phyloP scores from a whole-genome alignment of 2,113 vertebrate species.

The Chloroceryle aenea region DNA sequence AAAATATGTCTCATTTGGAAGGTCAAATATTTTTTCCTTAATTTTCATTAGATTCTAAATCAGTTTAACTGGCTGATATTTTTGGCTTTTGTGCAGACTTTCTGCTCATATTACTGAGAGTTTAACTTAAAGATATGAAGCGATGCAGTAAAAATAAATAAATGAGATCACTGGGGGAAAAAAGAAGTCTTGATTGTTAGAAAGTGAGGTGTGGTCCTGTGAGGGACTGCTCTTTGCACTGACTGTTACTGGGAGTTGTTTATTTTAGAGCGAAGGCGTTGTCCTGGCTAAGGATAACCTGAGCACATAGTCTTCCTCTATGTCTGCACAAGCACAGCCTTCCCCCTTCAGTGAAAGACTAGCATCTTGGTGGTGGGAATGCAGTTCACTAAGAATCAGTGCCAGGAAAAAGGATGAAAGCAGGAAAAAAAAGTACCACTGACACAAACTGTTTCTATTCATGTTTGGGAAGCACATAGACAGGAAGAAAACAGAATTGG shows the following conservation, averaged over 20 bases:
- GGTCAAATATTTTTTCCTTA: background rate
- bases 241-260: constrained; percentile 86
- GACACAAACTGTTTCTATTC: constrained; percentile 69
- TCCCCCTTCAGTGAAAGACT: constrained; percentile 43
- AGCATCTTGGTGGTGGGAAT: constrained; percentile 66
- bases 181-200: background rate
- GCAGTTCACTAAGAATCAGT: constrained; percentile 54
- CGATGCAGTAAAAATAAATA: background rate
- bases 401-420: constrained; percentile 65
- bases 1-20: background rate
- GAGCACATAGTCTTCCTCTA: constrained; percentile 43
- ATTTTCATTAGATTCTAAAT: background rate
- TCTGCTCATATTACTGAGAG: background rate
- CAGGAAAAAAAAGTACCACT: constrained; percentile 51
- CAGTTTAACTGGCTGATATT: background rate
- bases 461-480: constrained; percentile 71
- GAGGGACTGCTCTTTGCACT: constrained; percentile 71
- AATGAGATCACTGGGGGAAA: background rate
- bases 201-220: constrained; percentile 36
- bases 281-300: constrained; percentile 79
- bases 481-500: constrained; percentile 65
- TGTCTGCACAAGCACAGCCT: background rate
- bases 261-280: constrained; percentile 74
- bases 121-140: background rate
- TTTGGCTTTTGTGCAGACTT: background rate